These are phyloP conservation scores for Ischnus inquisitorius DNA, from an alignment of 2,888 invertebrate genomes.

Conservation along the genomic window DNA sequence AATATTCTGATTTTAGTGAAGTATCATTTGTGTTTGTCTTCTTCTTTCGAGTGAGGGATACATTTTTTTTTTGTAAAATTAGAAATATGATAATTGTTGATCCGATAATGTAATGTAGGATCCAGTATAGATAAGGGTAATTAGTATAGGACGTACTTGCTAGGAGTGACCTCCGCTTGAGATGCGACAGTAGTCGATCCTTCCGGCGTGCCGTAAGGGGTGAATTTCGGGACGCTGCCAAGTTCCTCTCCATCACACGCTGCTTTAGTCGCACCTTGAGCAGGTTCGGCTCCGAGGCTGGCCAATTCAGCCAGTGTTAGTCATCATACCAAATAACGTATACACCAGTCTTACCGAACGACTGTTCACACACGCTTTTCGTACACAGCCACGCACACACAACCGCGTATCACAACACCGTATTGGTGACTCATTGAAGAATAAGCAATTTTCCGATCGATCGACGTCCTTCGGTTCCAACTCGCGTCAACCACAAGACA, in stretches of 20 bases:
- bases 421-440: constrained; percentile 16
- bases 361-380: constrained; percentile 56
- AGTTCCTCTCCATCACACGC: constrained; percentile 95
- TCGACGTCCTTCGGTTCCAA: constrained; percentile 54
- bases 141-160: constrained; percentile 86
- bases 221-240: constrained; percentile 90
- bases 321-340: constrained; percentile 78
- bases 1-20: constrained; percentile 25
- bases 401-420: constrained; percentile 46
- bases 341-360: constrained; percentile 66
- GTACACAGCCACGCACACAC: constrained; percentile 50
- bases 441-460: constrained; percentile 59
- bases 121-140: constrained; percentile 67
- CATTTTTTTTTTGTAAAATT: neutral
- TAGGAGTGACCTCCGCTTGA: constrained; percentile 90
- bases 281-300: constrained; percentile 99
- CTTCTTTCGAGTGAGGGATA: neutral
- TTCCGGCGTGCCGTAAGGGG: constrained; percentile 94
- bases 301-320: constrained; percentile 85
- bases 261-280: constrained; percentile 97
- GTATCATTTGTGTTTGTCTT: neutral
- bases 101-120: constrained; percentile 1
- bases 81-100: neutral
- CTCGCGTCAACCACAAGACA: constrained; percentile 44
- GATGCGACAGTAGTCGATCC: constrained; percentile 90